Percentiles rank a stretch among this genome's conserved stretches.
phyloP scores from a whole-genome alignment of 2,888 invertebrate genomes.

The Phragmatobia fuliginosa region DNA sequence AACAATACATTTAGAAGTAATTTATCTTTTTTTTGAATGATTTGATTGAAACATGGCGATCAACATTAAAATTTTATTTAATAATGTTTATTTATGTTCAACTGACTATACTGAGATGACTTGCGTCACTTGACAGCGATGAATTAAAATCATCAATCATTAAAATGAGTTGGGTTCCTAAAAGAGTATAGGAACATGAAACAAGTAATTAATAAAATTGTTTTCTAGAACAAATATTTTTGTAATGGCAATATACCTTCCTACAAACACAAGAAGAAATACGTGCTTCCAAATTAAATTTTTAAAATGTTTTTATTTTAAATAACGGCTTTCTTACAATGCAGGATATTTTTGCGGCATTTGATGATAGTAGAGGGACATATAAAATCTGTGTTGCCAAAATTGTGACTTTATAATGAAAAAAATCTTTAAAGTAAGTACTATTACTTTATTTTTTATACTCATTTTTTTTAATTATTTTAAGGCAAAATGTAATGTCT shows the following conservation, averaged over 20 bases:
- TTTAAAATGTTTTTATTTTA: background rate
- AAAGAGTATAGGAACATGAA: background rate
- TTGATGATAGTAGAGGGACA: background rate
- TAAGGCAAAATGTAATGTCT: background rate
- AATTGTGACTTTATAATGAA: background rate
- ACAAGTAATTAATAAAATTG: background rate
- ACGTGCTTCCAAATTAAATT: background rate
- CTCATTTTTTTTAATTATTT: background rate
- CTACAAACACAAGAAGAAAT: background rate
- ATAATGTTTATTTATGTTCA: background rate
- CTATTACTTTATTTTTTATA: background rate
- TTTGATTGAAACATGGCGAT: background rate
- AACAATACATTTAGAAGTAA: background rate
- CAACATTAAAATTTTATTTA: background rate
- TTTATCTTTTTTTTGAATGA: conserved; percentile 3
- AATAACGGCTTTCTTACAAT: background rate
- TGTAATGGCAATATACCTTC: background rate
- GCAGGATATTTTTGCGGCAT: background rate
- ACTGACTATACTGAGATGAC: conserved; percentile 25
- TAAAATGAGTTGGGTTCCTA: background rate
- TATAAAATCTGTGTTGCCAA: background rate
- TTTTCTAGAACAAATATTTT: background rate
- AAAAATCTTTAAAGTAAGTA: background rate
- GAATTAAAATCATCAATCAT: conserved; percentile 42
- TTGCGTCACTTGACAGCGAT: conserved; percentile 37